Evolutionary conservation across 1,140 invertebrate genomes (phyloP).

Genomic region (Archegozetes longisetosus): DNA sequence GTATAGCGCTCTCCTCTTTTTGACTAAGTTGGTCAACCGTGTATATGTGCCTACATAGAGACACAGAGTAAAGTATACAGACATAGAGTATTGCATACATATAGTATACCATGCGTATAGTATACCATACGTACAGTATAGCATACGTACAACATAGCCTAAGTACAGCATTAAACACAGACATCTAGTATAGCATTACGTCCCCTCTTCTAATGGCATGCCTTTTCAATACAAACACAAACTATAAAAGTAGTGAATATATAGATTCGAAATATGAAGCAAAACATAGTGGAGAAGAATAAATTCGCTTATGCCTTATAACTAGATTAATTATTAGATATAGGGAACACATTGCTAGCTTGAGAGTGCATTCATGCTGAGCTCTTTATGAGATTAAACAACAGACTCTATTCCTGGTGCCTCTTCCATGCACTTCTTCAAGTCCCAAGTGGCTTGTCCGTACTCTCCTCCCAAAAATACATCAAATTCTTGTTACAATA

Average conservation of each 20-base stretch:
- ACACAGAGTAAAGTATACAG: too few relatives aligned
- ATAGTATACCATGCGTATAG: too few relatives aligned
- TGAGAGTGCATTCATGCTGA: neutral
- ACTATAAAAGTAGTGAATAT: neutral
- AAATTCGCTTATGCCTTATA: neutral
- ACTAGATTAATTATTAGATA: neutral
- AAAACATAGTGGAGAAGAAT: neutral
- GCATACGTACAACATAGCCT: too few relatives aligned
- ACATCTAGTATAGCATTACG: neutral
- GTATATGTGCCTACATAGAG: neutral
- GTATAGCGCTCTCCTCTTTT: neutral
- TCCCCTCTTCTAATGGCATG: neutral
- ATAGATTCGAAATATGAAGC: neutral
- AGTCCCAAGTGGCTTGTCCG: neutral
- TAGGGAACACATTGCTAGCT: neutral
- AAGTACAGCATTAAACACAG: too few relatives aligned
- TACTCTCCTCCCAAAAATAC: neutral
- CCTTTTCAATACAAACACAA: neutral
- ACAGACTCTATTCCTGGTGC: neutral
- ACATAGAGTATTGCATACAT: too few relatives aligned
- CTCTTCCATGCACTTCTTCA: neutral
- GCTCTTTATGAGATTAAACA: neutral
- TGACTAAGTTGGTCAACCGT: neutral
- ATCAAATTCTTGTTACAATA: neutral
- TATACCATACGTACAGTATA: too few relatives aligned